Percentiles rank a stretch among this genome's conserved stretches.
Conservation (phyloP, 2,888 invertebrate genomes). For the Luperina nickerlii region DNA sequence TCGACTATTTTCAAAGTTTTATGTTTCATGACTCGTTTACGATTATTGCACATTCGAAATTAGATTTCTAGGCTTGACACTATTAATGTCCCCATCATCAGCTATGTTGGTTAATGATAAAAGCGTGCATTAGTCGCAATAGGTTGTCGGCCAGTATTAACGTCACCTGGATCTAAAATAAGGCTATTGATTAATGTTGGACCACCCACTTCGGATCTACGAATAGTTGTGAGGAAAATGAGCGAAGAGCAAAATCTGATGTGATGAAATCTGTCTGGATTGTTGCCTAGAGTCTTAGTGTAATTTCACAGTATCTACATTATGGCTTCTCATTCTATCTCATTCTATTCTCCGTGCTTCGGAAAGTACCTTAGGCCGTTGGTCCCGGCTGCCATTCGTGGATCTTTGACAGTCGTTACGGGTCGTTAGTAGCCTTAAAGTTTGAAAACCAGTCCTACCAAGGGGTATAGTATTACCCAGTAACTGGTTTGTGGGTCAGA, state of each 20-base stretch:
- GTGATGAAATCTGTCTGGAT: not conserved
- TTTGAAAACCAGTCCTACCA: too few species aligned
- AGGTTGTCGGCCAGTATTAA: conserved; percentile 21
- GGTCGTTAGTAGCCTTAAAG: too few species aligned
- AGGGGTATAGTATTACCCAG: too few species aligned
- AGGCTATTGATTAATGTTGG: conserved; percentile 11
- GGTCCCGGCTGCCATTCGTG: too few species aligned
- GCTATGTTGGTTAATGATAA: conserved; percentile 36
- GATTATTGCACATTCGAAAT: conserved; percentile 3
- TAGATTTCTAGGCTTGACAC: conserved; percentile 22
- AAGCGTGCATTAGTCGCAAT: conserved; percentile 28
- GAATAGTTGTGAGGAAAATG: not conserved
- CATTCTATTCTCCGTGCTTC: too few species aligned
- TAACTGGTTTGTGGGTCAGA: too few species aligned
- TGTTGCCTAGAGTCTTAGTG: not conserved
- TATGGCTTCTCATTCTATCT: not conserved
- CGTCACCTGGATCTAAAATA: conserved; percentile 32
- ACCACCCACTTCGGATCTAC: not conserved
- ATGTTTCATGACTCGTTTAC: not conserved
- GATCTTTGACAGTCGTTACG: too few species aligned
- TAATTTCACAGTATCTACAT: not conserved
- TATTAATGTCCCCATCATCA: conserved; percentile 15
- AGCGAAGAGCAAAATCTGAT: not conserved
- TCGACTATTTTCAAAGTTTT: not conserved
- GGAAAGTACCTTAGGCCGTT: too few species aligned